A percentile compares a stretch with the other conserved stretches of the same genome.
Conservation (phyloP, 2,888 invertebrate species). For the Nasonovia ribisnigri region DNA sequence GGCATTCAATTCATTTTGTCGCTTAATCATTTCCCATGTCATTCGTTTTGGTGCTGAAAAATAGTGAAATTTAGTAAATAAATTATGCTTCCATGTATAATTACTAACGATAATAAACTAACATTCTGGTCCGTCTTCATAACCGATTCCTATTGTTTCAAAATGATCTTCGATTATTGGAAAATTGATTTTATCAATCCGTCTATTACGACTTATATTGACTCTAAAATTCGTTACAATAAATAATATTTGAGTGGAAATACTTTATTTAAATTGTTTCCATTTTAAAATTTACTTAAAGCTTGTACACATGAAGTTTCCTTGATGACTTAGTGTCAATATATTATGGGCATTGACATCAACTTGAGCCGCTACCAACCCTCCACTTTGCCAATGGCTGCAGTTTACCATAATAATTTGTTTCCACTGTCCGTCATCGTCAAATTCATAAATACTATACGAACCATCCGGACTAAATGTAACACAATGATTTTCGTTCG, state of each 20-base stretch:
- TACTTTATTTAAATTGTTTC: background rate
- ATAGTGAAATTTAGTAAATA: background rate
- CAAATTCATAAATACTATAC: constrained; percentile 30
- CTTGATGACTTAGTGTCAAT: constrained; percentile 6
- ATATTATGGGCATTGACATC: constrained; percentile 20
- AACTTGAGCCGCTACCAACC: constrained; percentile 26
- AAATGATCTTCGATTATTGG: background rate
- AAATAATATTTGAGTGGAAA: background rate
- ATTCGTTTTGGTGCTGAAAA: constrained; percentile 39
- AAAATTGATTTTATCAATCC: no score
- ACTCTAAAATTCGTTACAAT: background rate
- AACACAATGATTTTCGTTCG: background rate
- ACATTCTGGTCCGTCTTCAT: background rate
- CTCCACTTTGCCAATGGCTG: constrained; percentile 59
- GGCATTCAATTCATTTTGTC: constrained; percentile 9
- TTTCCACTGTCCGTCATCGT: constrained; percentile 23
- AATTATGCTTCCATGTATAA: background rate
- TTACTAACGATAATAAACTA: background rate
- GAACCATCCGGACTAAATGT: constrained; percentile 45
- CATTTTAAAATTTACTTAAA: constrained; percentile 27
- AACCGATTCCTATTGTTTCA: constrained; percentile 42
- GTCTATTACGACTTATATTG: background rate
- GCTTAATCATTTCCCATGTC: constrained; percentile 55
- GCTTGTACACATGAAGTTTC: constrained; percentile 48
- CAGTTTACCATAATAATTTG: constrained; percentile 36